A percentile compares a stretch with the other conserved stretches of the same genome.
Conservation (phyloP, 2,113 vertebrate species). For the Oryzias celebensis region DNA sequence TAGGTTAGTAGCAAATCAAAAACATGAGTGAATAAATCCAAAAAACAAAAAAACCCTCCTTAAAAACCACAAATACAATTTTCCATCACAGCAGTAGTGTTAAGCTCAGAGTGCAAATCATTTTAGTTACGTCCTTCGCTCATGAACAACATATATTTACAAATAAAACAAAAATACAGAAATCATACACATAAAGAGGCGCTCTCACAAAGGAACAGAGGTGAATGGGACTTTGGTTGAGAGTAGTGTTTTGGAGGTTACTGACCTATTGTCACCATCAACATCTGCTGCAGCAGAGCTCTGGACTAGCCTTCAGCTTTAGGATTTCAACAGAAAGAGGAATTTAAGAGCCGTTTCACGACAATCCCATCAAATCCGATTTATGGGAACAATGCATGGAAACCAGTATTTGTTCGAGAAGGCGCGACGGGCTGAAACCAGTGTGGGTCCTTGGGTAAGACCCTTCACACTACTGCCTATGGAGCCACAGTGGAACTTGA, state of each 20-base stretch:
- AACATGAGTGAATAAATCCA: slow-evolving; percentile 52
- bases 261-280: slow-evolving; percentile 2
- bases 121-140: slow-evolving; percentile 47
- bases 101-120: slow-evolving; percentile 59
- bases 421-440: no score
- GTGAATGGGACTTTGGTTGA: slow-evolving; percentile 16
- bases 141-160: slow-evolving; percentile 70
- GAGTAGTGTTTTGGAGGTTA: slow-evolving; percentile 28
- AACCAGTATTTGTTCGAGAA: no score
- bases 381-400: no score
- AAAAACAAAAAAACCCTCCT: slow-evolving; percentile 58
- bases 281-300: background rate
- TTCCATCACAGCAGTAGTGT: slow-evolving; percentile 58
- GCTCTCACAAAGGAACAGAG: slow-evolving; percentile 55
- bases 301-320: slow-evolving; percentile 34
- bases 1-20: slow-evolving; percentile 61
- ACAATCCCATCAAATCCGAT: no score
- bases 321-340: background rate
- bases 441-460: no score
- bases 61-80: slow-evolving; percentile 48
- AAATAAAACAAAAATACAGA: slow-evolving; percentile 37
- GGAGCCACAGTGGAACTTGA: no score
- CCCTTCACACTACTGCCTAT: no score
- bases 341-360: background rate
- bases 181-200: slow-evolving; percentile 27